Evolutionary conservation across 2,797 vertebrate genomes (phyloP), one percentile per base, ranked within the genome.

Genomic region (Premnoplex brunnescens): DNA sequence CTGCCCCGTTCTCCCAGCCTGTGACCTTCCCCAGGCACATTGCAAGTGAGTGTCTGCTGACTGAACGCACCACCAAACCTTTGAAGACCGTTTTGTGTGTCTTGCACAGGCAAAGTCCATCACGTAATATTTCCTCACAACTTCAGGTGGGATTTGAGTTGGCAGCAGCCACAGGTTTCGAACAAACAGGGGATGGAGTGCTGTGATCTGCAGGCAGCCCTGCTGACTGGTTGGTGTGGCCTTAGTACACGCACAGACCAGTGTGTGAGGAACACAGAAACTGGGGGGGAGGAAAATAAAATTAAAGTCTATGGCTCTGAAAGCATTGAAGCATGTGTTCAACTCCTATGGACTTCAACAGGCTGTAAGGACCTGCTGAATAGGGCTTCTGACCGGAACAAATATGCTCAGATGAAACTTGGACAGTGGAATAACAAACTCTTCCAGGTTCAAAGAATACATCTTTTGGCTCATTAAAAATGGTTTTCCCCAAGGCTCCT

Each of bases 41-140:
- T 17, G n/a, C 4, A 0, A 75, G 23, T 36, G 89, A 91, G 92
- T 81, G 87, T 9, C 87, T 86, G 79, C 73, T 92, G 95, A 81
- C 66, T 84, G 72, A 78, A 46, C 0, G 0, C 46, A 11, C 81
- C 67, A 27, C 20, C 48, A 9, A 52, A 48, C 69, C 73, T 95
- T 51, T 88, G 68, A 91, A 80, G n/a, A 66, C 17, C 6, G 0
- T 55, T 84, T 13, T 66, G 32, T 56, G 76, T 16, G 71, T 4
- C 30, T 78, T 75, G 75, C 69, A 58, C 22, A 32, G 64, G 66
- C 58, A 89, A 75, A 89, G 52, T 8, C 11, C 0, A 0, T 21
- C 2, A 0, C 19, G 1, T 17, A 7, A 1, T 66, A 16, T 69
- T 94, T 86, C 85, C 62, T n/a, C 2, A 2, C 0, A 1, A 46